phyloP scores from a whole-genome alignment of 1,140 invertebrate species.

The Mercenaria mercenaria region DNA sequence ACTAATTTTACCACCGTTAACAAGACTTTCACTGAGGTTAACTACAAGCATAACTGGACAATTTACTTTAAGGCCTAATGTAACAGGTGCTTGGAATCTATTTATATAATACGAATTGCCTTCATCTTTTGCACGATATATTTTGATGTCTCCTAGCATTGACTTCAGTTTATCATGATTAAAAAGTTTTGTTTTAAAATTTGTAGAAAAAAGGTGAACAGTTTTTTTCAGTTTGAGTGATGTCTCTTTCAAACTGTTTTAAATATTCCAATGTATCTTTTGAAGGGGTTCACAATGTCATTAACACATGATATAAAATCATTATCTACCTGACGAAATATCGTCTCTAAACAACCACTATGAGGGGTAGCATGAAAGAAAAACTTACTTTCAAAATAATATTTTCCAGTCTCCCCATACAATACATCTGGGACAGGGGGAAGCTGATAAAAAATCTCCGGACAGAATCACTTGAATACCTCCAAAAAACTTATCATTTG shows the following conservation, averaged over 20 bases:
- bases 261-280: background rate
- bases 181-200: background rate
- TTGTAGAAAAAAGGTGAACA: background rate
- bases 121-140: background rate
- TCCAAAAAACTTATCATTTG: background rate
- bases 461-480: background rate
- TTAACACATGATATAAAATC: background rate
- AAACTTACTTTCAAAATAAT: background rate
- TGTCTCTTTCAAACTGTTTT: background rate
- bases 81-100: background rate
- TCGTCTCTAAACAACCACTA: background rate
- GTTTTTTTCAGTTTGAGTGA: background rate
- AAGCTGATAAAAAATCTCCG: background rate
- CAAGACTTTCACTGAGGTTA: too few relatives aligned
- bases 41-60: background rate
- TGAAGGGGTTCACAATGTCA: background rate
- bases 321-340: background rate
- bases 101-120: background rate
- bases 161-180: background rate
- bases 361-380: background rate
- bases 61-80: background rate
- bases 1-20: background rate
- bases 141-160: background rate
- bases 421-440: slow-evolving; percentile 2
- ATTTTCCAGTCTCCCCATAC: background rate